Evolutionary conservation across 2,113 vertebrate species (phyloP), one percentile per base, ranked within the genome.

Genomic region (Pristiophorus japonicus): DNA sequence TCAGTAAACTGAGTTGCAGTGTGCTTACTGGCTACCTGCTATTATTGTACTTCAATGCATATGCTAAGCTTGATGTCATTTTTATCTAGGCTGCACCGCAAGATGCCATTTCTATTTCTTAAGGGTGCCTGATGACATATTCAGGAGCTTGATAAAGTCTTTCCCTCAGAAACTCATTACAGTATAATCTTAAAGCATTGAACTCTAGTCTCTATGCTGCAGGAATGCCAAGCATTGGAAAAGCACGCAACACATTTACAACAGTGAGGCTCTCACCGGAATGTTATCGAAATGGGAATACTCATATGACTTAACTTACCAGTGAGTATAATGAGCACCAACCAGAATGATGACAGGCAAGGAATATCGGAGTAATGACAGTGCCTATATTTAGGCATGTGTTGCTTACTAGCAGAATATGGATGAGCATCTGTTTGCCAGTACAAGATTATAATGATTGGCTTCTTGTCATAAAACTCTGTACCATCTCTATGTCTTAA

Each of bases 251-350:
- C 42, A 38, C 92, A 94, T 67, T 94, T 65, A 94, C 45, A 67
- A 94, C 42, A 94, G 65, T 42, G 93, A 94, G 66, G 66, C 66
- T 38, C 93, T 70, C 27, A 34, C 65, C 30, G 27, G 45, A 70
- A 94, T 94, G 34, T 73, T 51, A 94, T 94, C 66, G 34, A 34
- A 94, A 70, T 8, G 4, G 93, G 66, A 92, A 73, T 94, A 94
- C 42, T 70, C 65, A 94, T n/a, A n/a, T n/a, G n/a, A n/a, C n/a
- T n/a, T n/a, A n/a, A n/a, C n/a, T n/a, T n/a, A n/a, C n/a, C n/a
- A n/a, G n/a, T n/a, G n/a, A n/a, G n/a, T n/a, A n/a, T n/a, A n/a
- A n/a, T n/a, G n/a, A n/a, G n/a, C n/a, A n/a, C n/a, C n/a, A n/a
- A n/a, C n/a, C n/a, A n/a, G n/a, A n/a, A n/a, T n/a, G n/a, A n/a